Evolutionary conservation across 2,797 vertebrate genomes (phyloP), one percentile per base, ranked within the genome.

Genomic region (Helarctos malayanus): DNA sequence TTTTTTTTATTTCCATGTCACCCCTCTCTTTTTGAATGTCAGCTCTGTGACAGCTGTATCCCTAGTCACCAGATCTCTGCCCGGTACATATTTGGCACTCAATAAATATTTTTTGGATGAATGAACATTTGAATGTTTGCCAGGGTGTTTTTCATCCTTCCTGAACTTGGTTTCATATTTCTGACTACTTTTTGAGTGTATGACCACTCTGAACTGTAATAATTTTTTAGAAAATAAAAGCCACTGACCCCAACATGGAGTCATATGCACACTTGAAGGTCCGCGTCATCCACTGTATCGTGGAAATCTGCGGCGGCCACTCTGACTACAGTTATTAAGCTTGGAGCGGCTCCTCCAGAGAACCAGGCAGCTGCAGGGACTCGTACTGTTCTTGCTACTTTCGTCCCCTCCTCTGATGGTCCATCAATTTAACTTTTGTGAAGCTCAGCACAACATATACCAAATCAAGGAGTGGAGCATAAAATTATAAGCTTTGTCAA

Each of bases 131-230:
- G 16, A 71, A 57, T 25, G 32, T 78, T 73, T 92, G 71, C 75
- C 68, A 76, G 45, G 10, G 49, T 97, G 54, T 32, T 69, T 59
- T 68, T 63, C n/a, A 78, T 84, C 45, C 81, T 91, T 93, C 73
- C 11, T 38, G n/a, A 85, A 85, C 5, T 7, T 63, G 45, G 29
- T 23, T 95, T 92, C 68, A n/a, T 57, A 69, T 27, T 85, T 69
- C 83, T 69, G n/a, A 86, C 23, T 86, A 65, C n/a, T 89, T 93
- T 18, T 19, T 68, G 21, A 89, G 54, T 81, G 75, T 92, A 79
- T 5, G 14, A 25, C 19, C 4, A 52, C 38, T 91, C 41, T 91
- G 80, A 87, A 92, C 79, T 79, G 80, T 0, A 54, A 32, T 27
- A 80, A 27, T 38, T 56, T 81, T 76, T 68, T 8, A 57, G 49